Base-by-base conservation (phyloP, 1,140 invertebrate genomes). In the Lepidurus couesii region DNA sequence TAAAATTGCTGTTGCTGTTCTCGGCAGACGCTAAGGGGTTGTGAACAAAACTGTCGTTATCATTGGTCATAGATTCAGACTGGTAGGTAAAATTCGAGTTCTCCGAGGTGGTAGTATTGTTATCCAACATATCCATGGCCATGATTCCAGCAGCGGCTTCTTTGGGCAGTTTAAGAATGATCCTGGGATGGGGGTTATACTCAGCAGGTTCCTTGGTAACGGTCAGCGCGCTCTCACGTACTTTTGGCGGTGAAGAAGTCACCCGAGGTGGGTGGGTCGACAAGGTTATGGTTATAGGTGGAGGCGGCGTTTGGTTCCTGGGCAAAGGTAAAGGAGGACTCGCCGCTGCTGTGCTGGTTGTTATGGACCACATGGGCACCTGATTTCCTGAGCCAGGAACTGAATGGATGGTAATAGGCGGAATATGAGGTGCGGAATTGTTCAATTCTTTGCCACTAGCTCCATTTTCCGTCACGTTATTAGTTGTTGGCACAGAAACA, bases 391-490 rank as follows among this genome's bases (percentile, higher is more conserved):
- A 16, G 6, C 53, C 53, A 21, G 53, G 16, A 13, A 65, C 53
- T 65, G 53, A 65, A 65, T 65, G 53, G 53, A 65, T 65, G 53
- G 53, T 65, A 21, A 65, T 65, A 13, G 53, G 53, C 13, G 53
- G 53, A 65, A 65, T 21, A 21, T 65, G 53, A 21, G 53, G 53
- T 65, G 53, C 13, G 6, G 53, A n/a, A 65, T 65, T 65, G 16
- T 65, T 65, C 16, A 65, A 65, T 65, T 65, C 53, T 65, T 65
- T 65, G 53, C 21, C 53, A 65, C 53, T 65, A 65, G 53, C 53
- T 65, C 53, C 53, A 65, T 65, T 65, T 65, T 65, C 53, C n/a
- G 53, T 65, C 53, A 65, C 9, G 53, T 65, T 65, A 65, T 65
- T 65, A 65, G 9, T 65, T 65, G 53, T 65, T 65, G 53, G 53